Percentiles rank a stretch among this genome's conserved stretches.
Conservation (phyloP, 1,140 invertebrate species). For the Belonocnema kinseyi region DNA sequence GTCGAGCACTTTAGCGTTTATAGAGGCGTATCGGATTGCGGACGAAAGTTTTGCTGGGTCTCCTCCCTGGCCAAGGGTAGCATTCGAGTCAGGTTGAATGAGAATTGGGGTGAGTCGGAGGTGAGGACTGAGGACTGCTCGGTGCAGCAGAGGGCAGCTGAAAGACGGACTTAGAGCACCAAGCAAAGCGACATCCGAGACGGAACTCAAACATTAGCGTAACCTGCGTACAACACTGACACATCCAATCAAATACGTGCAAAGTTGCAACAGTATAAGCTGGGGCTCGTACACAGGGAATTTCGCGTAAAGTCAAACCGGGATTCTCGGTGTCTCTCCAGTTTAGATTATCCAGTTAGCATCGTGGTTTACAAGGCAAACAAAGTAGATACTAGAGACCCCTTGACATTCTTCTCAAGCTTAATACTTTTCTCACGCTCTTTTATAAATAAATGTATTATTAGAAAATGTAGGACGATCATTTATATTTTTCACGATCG, state of each 20-base stretch:
- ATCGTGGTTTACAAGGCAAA: conserved; percentile 63
- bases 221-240: conserved; percentile 38
- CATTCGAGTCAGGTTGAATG: conserved; percentile 27
- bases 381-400: conserved; percentile 54
- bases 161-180: conserved; percentile 33
- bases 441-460: too few species aligned
- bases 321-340: conserved; percentile 39
- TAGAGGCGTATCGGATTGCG: conserved; percentile 14
- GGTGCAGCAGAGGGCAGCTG: conserved; percentile 39
- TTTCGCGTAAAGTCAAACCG: conserved; percentile 60
- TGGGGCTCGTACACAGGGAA: conserved; percentile 45
- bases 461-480: too few species aligned
- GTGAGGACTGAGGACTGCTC: background rate
- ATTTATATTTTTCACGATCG: too few species aligned
- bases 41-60: conserved; percentile 48
- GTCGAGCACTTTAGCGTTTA: background rate
- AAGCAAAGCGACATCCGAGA: conserved; percentile 61
- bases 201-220: conserved; percentile 65
- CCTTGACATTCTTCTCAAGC: too few species aligned
- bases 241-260: background rate
- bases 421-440: too few species aligned
- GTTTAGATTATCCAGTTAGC: conserved; percentile 67
- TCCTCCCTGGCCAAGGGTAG: conserved; percentile 40
- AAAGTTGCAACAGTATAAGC: background rate
- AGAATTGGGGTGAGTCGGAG: background rate